Evolutionary conservation across 64 coral and sea anemone species (phyloP).

Genomic region (Actinia tenebrosa): DNA sequence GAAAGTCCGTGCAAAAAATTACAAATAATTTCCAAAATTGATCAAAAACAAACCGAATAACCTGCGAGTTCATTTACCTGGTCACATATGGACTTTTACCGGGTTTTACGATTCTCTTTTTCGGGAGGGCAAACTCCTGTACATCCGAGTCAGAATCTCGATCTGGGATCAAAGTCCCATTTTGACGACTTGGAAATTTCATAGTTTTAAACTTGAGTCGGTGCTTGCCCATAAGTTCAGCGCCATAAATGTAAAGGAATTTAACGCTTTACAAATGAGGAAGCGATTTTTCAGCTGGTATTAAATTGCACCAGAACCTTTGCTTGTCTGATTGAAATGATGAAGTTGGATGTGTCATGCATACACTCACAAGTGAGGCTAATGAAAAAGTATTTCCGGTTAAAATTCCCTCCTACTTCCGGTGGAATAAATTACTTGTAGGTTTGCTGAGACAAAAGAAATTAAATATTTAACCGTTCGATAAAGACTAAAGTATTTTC

Average conservation of each 20-base stretch:
- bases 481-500: too few species aligned
- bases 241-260: constrained; percentile 28
- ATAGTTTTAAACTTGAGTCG: constrained; percentile 48
- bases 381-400: neutral
- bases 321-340: constrained; percentile 3
- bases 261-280: neutral
- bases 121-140: constrained; percentile 59
- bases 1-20: neutral
- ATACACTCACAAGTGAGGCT: constrained; percentile 9
- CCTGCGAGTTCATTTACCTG: constrained; percentile 34
- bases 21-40: neutral
- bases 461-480: too few species aligned
- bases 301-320: neutral
- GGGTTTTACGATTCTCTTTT: constrained; percentile 63
- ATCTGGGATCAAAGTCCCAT: constrained; percentile 60
- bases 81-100: constrained; percentile 53
- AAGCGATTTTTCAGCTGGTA: neutral
- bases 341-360: neutral
- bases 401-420: neutral
- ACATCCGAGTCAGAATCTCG: constrained; percentile 65
- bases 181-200: constrained; percentile 57
- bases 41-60: neutral
- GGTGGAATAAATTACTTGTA: neutral
- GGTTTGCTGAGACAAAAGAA: too few species aligned
- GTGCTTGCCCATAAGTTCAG: constrained; percentile 15